Evolutionary conservation across 2,888 invertebrate species (phyloP).

Genomic region (Tenthredo amoena): DNA sequence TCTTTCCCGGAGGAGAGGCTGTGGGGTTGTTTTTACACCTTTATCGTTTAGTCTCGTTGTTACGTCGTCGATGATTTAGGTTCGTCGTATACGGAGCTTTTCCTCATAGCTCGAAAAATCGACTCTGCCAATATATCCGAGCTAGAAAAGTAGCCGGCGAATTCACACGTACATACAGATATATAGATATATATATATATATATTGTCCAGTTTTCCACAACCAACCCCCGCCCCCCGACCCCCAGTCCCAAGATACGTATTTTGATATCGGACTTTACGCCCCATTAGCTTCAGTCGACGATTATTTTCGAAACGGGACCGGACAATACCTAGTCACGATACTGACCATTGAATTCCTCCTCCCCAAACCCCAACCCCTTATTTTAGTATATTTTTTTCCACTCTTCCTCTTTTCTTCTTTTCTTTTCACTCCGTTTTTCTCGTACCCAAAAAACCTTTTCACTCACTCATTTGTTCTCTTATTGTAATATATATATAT

Average conservation of each 20-base stretch:
- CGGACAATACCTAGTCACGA: conserved; percentile 74
- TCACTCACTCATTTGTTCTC: neutral
- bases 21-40: conserved; percentile 9
- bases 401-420: conserved; percentile 56
- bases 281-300: conserved; percentile 73
- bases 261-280: conserved; percentile 76
- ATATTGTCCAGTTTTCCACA: neutral
- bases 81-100: neutral
- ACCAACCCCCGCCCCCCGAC: neutral
- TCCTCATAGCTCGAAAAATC: neutral
- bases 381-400: conserved; percentile 49
- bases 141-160: conserved; percentile 6
- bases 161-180: neutral
- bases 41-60: conserved; percentile 15
- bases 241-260: conserved; percentile 56
- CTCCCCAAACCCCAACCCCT: neutral
- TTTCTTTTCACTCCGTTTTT: conserved; percentile 47
- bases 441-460: conserved; percentile 36
- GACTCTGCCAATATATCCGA: neutral
- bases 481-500: neutral
- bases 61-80: conserved; percentile 21
- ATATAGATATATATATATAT: neutral
- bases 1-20: neutral
- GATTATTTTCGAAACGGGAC: conserved; percentile 72
- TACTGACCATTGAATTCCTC: conserved; percentile 67